Evolutionary conservation across 2,888 invertebrate species (phyloP), one percentile per base, ranked within the genome.

Genomic region (Drosophila bunnanda): DNA sequence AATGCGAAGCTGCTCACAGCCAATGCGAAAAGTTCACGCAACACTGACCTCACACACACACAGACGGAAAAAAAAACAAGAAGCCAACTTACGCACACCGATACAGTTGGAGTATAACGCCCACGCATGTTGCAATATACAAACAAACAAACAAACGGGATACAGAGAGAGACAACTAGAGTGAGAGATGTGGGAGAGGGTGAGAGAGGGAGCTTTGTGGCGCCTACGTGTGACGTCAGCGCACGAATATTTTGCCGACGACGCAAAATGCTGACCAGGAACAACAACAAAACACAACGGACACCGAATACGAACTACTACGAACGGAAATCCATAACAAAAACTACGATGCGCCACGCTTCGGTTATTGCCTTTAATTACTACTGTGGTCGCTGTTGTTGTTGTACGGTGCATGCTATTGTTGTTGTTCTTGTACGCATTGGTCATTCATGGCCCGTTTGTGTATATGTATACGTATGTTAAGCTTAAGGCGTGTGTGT

Each of bases 351-450:
- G 84, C 82, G 82, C 74, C 87, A 84, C 89, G 84, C 89, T 84
- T 89, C 87, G 87, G 75, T 79, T 81, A 84, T 76, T 89, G 87
- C 81, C 85, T 84, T 84, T 87, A 87, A 89, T 89, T 89, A 85
- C 79, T 79, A 75, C 73, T 79, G 68, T 75, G 58, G 41, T 41
- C 30, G 30, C 58, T 69, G 60, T 69, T 67, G 75, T 60, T 77
- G 72, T 67, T 70, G 66, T 70, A 4, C 25, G 75, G 57, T 75
- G 72, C 65, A 66, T 44, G 30, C 57, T 77, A 66, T 56, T 77
- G 69, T 56, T 75, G 41, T 71, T 65, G 38, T 48, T 69, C 58
- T 56, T 67, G 69, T 82, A 85, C 85, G 80, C 75, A 82, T 82
- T 80, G 80, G 81, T 89, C 84, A 84, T 89, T 89, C 89, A 84